These are phyloP conservation scores for Phalanger gymnotis DNA, from an alignment of 2,797 vertebrate genomes.

Conservation along the genomic window DNA sequence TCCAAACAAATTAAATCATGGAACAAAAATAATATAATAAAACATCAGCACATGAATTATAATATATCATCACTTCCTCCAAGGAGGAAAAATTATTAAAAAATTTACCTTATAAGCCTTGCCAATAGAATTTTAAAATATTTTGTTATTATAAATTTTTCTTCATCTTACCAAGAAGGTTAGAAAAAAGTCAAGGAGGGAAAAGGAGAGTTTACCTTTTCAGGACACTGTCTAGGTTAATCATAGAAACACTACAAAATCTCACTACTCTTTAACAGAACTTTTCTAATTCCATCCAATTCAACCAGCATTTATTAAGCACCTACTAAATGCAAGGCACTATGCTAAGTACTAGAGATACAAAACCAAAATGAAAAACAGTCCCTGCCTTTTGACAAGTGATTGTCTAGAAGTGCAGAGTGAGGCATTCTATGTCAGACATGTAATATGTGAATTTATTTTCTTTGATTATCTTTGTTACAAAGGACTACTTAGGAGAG, in stretches of 20 bases:
- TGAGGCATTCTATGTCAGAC: not conserved
- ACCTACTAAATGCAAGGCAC: not conserved
- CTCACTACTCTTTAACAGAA: not conserved
- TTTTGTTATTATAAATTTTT: not conserved
- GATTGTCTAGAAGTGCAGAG: not conserved
- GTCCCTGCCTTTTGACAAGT: not conserved
- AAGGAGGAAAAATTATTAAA: not conserved
- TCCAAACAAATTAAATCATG: not conserved
- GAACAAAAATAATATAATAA: not conserved
- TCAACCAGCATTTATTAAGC: not conserved
- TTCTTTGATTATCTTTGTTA: not conserved
- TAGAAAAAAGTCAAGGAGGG: not conserved
- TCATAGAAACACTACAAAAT: not conserved
- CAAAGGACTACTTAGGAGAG: not conserved
- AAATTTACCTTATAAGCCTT: not conserved
- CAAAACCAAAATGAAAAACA: not conserved
- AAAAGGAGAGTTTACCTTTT: not conserved
- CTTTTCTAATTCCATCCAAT: not conserved
- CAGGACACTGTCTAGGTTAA: not conserved
- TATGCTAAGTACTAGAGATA: not conserved
- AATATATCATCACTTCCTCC: not conserved
- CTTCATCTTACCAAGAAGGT: not conserved
- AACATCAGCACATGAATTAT: not conserved
- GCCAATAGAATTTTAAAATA: not conserved
- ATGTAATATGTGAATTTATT: not conserved